phyloP scores from a whole-genome alignment of 2,113 vertebrate genomes.

The Shinisaurus crocodilurus region DNA sequence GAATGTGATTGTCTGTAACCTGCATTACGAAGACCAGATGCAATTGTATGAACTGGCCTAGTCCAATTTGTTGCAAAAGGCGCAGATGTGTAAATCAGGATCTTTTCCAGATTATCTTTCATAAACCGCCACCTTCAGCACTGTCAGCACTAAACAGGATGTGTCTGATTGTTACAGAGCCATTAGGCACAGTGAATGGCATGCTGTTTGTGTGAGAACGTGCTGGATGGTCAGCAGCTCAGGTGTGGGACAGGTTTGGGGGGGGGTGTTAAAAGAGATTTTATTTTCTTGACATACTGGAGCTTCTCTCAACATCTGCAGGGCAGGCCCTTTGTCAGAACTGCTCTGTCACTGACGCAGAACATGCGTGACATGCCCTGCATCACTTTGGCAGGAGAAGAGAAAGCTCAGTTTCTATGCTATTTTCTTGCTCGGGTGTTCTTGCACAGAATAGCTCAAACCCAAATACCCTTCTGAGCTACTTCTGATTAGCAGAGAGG shows the following conservation, averaged over 20 bases:
- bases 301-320: neutral
- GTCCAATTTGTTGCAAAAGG: slow-evolving; percentile 25
- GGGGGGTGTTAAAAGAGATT: neutral
- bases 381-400: rapidly evolving
- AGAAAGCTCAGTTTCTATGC: rapidly evolving
- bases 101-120: slow-evolving; percentile 34
- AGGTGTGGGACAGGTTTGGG: neutral
- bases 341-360: neutral
- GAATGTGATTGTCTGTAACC: slow-evolving; percentile 14
- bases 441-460: neutral
- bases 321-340: neutral
- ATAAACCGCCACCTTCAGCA: slow-evolving; percentile 7
- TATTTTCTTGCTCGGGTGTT: neutral
- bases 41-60: neutral
- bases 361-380: neutral
- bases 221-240: neutral
- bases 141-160: slow-evolving; percentile 12
- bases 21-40: slow-evolving; percentile 21
- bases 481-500: neutral
- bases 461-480: neutral
- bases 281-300: neutral
- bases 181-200: slow-evolving; percentile 5
- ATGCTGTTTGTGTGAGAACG: neutral
- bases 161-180: slow-evolving; percentile 21
- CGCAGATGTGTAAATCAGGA: slow-evolving; percentile 39